Evolutionary conservation across 2,888 invertebrate species (phyloP).

Genomic region (Tachina lurida): DNA sequence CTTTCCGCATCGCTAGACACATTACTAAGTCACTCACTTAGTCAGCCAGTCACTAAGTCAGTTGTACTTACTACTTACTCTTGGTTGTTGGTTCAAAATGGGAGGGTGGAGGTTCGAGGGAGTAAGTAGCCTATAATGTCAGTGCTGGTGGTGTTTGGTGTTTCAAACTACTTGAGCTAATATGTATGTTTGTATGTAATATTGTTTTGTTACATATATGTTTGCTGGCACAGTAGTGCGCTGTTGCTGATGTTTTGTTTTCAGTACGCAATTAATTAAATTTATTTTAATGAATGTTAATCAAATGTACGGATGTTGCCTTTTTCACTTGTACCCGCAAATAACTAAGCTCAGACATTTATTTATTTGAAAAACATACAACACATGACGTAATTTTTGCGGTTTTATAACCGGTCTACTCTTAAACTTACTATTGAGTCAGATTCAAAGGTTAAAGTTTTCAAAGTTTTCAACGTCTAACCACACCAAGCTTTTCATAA

Average conservation of each 20-base stretch:
- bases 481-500: slow-evolving; percentile 13
- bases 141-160: slow-evolving; percentile 27
- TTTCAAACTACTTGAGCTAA: neutral
- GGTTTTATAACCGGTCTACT: slow-evolving; percentile 66
- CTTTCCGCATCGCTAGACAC: slow-evolving; percentile 70
- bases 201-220: slow-evolving; percentile 9
- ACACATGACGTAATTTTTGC: slow-evolving; percentile 69
- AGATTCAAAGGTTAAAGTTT: slow-evolving; percentile 54
- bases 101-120: neutral
- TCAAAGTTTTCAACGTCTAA: slow-evolving; percentile 41
- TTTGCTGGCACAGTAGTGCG: slow-evolving; percentile 33
- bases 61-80: neutral
- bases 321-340: slow-evolving; percentile 32
- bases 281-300: slow-evolving; percentile 70
- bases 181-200: neutral
- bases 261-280: slow-evolving; percentile 71
- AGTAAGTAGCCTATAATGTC: neutral
- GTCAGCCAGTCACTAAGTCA: slow-evolving; percentile 31
- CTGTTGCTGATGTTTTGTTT: slow-evolving; percentile 74
- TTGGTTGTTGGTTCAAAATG: neutral
- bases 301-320: slow-evolving; percentile 69
- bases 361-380: slow-evolving; percentile 36
- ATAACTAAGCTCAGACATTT: neutral
- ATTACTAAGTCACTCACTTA: slow-evolving; percentile 66
- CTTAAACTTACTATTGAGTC: slow-evolving; percentile 33